Evolutionary conservation across 2,113 vertebrate species (phyloP), one percentile per base, ranked within the genome.

Genomic region (Chitala chitala): DNA sequence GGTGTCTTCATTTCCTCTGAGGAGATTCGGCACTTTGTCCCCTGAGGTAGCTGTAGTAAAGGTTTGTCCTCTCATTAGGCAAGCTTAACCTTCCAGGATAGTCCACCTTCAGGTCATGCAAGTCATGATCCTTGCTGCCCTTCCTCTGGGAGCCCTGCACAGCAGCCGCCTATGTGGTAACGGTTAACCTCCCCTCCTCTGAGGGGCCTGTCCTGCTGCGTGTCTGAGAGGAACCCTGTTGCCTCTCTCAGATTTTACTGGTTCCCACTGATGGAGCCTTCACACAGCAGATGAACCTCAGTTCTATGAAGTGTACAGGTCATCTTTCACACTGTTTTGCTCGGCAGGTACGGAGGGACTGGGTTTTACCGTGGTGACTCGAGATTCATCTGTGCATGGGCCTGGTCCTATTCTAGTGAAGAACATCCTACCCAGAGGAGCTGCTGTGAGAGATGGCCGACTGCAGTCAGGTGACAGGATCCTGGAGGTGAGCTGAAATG

Each of bases 321-420:
- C n/a, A n/a, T n/a, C n/a, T 48, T 10, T 15, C 9, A 26, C 5
- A 31, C 64, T 29, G 10, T 42, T 5, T 51, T 20, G 46, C 31
- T 5, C 20, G 56, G 10, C 84, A 99, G 97, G 97, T 81, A 84
- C 92, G 3, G 97, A 98, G 81, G 97, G 97, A 59, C 93, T 99
- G 75, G 97, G 97, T 46, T 99, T 99, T 80, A 99, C 97, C 0
- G 96, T 99, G 2, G 96, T 98, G 74, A 99, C 97, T 74, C 94
- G 96, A 88, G 97, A 99, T 73, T 97, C 97, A 58, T 93, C 95
- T 33, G 86, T 96, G 4, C 95, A 97, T 0, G 94, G 93, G 12
- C 94, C 93, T 0, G 94, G 96, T 38, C 97, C 97, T 0, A 98
- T 99, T 84, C 93, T 98, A 29, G 95, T 99, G 71, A 99, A 99